phyloP scores from a whole-genome alignment of 2,113 vertebrate genomes.

The Xiphophorus hellerii region DNA sequence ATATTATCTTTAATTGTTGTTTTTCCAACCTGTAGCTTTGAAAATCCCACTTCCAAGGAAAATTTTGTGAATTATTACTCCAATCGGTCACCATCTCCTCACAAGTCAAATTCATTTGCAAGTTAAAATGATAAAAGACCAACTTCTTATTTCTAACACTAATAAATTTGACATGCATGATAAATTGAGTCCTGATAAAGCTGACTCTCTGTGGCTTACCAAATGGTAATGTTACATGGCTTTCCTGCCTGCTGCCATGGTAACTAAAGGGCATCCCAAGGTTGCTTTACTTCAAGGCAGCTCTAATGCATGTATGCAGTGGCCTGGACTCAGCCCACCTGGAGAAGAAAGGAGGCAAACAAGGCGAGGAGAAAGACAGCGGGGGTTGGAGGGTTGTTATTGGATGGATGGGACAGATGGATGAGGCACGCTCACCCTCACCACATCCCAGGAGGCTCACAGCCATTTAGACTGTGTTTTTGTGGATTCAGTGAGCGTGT shows the following conservation, averaged over 20 bases:
- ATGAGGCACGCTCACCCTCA: constrained; percentile 56
- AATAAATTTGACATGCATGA: constrained; percentile 69
- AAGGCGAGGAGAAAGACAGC: constrained; percentile 15
- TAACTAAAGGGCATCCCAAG: constrained; percentile 75
- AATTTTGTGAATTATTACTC: neutral
- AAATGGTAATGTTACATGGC: constrained; percentile 64
- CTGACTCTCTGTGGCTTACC: constrained; percentile 11
- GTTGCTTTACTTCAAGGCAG: constrained; percentile 66
- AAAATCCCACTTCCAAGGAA: neutral
- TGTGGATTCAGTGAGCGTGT: constrained; percentile 55
- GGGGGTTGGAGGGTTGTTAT: neutral
- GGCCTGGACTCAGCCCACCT: constrained; percentile 70
- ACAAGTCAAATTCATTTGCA: constrained; percentile 36
- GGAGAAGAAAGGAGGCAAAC: constrained; percentile 61
- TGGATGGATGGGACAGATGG: constrained; percentile 61
- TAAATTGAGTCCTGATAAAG: constrained; percentile 70
- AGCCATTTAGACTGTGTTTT: constrained; percentile 43
- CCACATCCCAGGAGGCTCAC: constrained; percentile 55
- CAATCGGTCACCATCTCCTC: constrained; percentile 7
- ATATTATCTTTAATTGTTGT: too few species aligned
- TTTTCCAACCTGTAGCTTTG: too few species aligned
- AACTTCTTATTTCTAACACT: constrained; percentile 28
- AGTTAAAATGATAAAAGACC: constrained; percentile 29
- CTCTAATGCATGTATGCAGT: constrained; percentile 68
- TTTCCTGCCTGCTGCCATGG: constrained; percentile 63